phyloP scores from a whole-genome alignment of 2,113 vertebrate genomes.

The Sorex fumeus region DNA sequence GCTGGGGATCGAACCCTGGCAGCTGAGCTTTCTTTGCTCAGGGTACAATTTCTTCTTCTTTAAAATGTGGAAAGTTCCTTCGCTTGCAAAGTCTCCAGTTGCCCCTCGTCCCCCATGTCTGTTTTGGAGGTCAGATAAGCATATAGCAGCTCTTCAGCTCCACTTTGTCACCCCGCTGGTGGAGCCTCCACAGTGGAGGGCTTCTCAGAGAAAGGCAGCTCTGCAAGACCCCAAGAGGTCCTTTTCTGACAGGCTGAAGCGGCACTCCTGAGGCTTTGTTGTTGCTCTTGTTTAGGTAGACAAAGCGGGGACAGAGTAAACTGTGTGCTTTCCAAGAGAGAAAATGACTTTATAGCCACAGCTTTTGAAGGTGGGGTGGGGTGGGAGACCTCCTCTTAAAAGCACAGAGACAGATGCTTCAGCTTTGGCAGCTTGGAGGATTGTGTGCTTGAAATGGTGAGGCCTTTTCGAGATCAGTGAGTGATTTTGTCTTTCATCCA shows the following conservation, averaged over 20 bases:
- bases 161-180: slow-evolving; percentile 44
- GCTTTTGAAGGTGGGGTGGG: slow-evolving; percentile 68
- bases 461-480: slow-evolving; percentile 56
- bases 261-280: slow-evolving; percentile 50
- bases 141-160: slow-evolving; percentile 13
- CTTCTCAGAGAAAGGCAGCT: slow-evolving; percentile 57
- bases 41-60: not conserved
- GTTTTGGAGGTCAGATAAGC: slow-evolving; percentile 56
- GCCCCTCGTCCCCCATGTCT: not conserved
- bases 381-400: slow-evolving; percentile 61
- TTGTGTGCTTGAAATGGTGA: slow-evolving; percentile 65
- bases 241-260: slow-evolving; percentile 35
- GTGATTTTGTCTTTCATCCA: slow-evolving; percentile 58
- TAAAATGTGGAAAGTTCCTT: slow-evolving; percentile 62
- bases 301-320: slow-evolving; percentile 58
- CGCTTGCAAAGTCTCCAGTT: slow-evolving; percentile 47
- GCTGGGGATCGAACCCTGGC: too few relatives aligned
- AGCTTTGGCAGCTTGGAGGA: slow-evolving; percentile 56
- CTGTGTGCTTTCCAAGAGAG: slow-evolving; percentile 51
- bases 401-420: slow-evolving; percentile 58
- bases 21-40: too few relatives aligned
- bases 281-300: slow-evolving; percentile 56
- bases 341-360: slow-evolving; percentile 62
- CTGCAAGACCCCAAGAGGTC: slow-evolving; percentile 37
- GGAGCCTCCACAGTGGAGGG: slow-evolving; percentile 47